These are phyloP conservation scores for Ictalurus punctatus DNA, from an alignment of 2,113 vertebrate species.

Conservation along the genomic window DNA sequence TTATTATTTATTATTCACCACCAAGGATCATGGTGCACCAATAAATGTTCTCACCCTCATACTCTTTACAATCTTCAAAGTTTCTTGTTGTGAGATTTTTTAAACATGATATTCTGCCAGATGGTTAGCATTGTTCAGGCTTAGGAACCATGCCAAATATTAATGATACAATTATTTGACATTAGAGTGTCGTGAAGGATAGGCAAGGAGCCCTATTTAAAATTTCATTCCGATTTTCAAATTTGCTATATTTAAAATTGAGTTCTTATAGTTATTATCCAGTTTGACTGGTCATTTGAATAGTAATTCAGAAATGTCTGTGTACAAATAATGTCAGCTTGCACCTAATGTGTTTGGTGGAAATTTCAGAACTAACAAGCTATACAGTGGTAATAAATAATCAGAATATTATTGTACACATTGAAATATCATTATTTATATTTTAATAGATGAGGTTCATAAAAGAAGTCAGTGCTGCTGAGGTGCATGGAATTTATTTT, in stretches of 20 bases:
- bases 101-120: background rate
- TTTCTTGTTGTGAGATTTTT: background rate
- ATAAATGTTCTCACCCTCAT: background rate
- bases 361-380: too few relatives aligned
- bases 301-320: too few relatives aligned
- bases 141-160: too few relatives aligned
- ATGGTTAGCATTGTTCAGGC: background rate
- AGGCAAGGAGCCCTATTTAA: background rate
- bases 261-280: background rate
- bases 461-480: background rate
- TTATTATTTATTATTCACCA: background rate
- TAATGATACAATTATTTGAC: too few relatives aligned
- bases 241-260: background rate
- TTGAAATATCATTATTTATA: background rate
- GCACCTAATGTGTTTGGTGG: too few relatives aligned
- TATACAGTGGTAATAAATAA: background rate
- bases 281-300: background rate
- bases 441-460: background rate
- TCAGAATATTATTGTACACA: background rate
- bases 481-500: background rate
- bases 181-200: background rate
- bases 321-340: too few relatives aligned
- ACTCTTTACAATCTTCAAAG: background rate
- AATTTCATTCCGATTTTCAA: background rate
- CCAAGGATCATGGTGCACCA: background rate